Evolutionary conservation across 2,113 vertebrate genomes (phyloP).

Genomic region (Leucopternis melanops): DNA sequence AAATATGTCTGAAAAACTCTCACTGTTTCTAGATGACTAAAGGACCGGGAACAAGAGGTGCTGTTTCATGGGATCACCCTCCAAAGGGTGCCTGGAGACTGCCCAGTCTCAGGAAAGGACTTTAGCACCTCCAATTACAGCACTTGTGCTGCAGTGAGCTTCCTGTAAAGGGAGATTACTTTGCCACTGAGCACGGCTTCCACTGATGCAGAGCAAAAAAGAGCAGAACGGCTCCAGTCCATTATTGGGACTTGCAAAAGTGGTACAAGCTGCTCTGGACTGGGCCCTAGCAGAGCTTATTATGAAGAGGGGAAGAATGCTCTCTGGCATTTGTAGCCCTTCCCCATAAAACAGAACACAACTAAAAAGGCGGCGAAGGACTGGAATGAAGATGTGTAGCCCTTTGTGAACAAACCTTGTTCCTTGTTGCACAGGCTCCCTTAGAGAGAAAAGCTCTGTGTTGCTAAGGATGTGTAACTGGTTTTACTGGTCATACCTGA

Average conservation of each 20-base stretch:
- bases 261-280: not conserved
- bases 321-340: not conserved
- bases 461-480: not conserved
- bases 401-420: constrained; percentile 28
- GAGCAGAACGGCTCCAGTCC: not conserved
- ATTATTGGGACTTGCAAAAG: not conserved
- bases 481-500: not conserved
- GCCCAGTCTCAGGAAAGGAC: not conserved
- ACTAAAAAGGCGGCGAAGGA: not conserved
- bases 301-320: not conserved
- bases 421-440: not conserved
- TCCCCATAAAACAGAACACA: not conserved
- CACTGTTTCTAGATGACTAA: too few relatives aligned
- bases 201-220: not conserved
- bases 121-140: not conserved
- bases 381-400: constrained; percentile 20
- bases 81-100: not conserved
- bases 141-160: not conserved
- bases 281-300: not conserved
- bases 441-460: not conserved
- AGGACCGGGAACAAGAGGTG: not conserved
- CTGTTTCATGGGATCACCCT: not conserved
- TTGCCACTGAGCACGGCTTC: not conserved
- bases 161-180: not conserved
- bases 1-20: too few relatives aligned